These are phyloP conservation scores for Xiphophorus maculatus DNA, from an alignment of 2,113 vertebrate genomes.

Conservation along the genomic window DNA sequence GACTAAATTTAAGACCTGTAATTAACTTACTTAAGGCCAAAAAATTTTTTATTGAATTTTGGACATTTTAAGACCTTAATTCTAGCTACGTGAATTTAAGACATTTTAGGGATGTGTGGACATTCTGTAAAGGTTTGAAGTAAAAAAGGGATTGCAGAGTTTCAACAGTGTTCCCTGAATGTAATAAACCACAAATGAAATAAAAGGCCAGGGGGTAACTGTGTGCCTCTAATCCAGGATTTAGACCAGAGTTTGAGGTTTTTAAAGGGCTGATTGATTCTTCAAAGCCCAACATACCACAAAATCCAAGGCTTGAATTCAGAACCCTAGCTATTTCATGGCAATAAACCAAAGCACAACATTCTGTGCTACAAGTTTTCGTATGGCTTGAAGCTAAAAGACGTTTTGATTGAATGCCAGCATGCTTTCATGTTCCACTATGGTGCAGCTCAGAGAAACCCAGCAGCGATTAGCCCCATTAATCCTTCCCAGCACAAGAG, in stretches of 20 bases:
- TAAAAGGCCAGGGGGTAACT: conserved; percentile 10
- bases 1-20: no score
- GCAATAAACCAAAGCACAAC: conserved; percentile 1
- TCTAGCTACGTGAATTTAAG: no score
- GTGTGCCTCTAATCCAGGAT: conserved; percentile 51
- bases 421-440: conserved; percentile 51
- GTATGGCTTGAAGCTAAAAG: conserved; percentile 61
- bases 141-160: neutral
- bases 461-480: conserved; percentile 56
- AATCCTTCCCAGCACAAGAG: conserved; percentile 55
- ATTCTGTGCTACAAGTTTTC: conserved; percentile 11
- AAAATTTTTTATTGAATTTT: no score
- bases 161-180: conserved; percentile 1
- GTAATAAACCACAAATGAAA: conserved; percentile 34
- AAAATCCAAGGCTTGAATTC: conserved; percentile 21
- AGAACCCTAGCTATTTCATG: neutral
- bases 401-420: conserved; percentile 73
- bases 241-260: conserved; percentile 38
- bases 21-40: no score
- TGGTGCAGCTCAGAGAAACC: conserved; percentile 41
- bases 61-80: no score
- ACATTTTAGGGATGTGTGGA: no score
- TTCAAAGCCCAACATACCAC: conserved; percentile 4
- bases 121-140: neutral
- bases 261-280: conserved; percentile 21